phyloP scores from a whole-genome alignment of 92 coral and sea anemone species.

The Metridium senile region DNA sequence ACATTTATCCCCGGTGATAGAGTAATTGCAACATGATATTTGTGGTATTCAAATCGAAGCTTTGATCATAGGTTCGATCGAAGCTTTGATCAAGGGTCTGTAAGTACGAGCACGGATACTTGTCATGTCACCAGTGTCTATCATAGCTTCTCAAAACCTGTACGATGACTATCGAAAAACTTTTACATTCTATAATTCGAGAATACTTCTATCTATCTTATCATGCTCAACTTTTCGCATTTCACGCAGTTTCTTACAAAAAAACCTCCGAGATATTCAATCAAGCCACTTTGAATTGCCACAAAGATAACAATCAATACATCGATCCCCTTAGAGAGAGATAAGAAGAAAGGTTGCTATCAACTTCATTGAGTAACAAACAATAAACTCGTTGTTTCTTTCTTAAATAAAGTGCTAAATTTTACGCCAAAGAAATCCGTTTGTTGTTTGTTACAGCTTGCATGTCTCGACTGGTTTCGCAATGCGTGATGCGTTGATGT shows the following conservation, averaged over 20 bases:
- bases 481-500: not conserved
- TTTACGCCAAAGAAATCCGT: not conserved
- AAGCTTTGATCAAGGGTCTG: conserved; percentile 8
- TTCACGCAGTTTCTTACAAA: not conserved
- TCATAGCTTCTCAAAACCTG: no score
- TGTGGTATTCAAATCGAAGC: not conserved
- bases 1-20: not conserved
- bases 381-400: not conserved
- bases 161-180: no score
- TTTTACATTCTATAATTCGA: no score
- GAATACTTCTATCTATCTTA: no score
- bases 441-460: not conserved
- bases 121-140: no score
- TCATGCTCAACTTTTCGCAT: not conserved
- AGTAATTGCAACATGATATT: not conserved
- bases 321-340: not conserved
- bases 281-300: not conserved
- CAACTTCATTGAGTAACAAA: not conserved
- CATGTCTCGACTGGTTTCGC: not conserved
- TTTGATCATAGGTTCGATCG: not conserved
- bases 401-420: not conserved
- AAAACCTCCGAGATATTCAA: not conserved
- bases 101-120: not conserved
- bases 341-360: not conserved
- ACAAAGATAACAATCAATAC: not conserved